These are phyloP conservation scores for Iselma pallidipennis DNA, from an alignment of 2,888 invertebrate genomes.

Conservation along the genomic window DNA sequence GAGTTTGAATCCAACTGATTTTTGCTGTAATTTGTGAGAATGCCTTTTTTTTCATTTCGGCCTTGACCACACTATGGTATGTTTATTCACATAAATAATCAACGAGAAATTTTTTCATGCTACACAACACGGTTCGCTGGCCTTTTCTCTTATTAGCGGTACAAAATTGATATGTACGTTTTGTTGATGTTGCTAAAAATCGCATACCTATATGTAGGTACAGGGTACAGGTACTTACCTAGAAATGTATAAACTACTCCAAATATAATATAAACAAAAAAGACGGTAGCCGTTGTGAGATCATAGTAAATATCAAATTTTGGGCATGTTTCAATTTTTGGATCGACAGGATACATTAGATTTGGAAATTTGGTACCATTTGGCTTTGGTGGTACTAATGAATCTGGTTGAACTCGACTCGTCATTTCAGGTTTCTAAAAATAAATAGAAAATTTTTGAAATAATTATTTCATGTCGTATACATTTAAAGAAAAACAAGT, in stretches of 20 bases:
- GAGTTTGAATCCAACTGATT: too few species aligned
- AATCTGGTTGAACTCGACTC: conserved; percentile 62
- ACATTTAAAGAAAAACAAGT: too few species aligned
- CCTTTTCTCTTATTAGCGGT: not conserved
- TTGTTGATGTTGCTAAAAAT: not conserved
- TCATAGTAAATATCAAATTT: conserved; percentile 67
- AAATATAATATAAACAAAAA: conserved; percentile 75
- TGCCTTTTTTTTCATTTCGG: not conserved
- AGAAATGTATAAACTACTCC: conserved; percentile 83
- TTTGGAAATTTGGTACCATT: conserved; percentile 55
- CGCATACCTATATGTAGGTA: too few species aligned
- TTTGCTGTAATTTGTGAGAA: not conserved
- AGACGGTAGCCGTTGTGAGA: conserved; percentile 66
- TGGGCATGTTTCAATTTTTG: conserved; percentile 59
- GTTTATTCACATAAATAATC: not conserved
- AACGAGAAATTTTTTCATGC: not conserved
- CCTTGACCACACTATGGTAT: conserved; percentile 1
- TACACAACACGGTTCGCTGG: conserved; percentile 2
- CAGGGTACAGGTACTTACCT: conserved; percentile 64
- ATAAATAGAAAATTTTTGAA: too few species aligned
- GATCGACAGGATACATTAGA: conserved; percentile 46
- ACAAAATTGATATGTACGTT: not conserved
- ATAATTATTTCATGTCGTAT: too few species aligned
- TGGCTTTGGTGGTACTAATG: conserved; percentile 58
- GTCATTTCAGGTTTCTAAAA: conserved; percentile 35